Percentiles rank a stretch among this genome's conserved stretches.
Evolutionary conservation across 2,888 invertebrate genomes (phyloP).

Genomic region (Amblyjoppa fuscipennis): DNA sequence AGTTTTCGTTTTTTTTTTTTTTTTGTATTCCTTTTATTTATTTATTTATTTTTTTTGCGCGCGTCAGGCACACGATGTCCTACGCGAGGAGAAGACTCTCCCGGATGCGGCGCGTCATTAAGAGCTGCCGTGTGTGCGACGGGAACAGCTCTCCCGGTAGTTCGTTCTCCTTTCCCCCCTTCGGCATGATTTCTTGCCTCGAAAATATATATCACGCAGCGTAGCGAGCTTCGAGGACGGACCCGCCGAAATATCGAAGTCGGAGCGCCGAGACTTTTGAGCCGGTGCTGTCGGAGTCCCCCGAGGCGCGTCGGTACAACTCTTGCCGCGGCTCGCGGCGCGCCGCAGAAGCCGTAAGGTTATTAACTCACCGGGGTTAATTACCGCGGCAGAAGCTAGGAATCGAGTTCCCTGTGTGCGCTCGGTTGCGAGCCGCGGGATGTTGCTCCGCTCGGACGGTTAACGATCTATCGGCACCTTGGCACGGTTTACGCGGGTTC

Average conservation of each 20-base stretch:
- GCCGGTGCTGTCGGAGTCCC: background rate
- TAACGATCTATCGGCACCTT: slow-evolving; percentile 80
- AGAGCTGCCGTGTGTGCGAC: slow-evolving; percentile 66
- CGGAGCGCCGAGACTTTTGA: slow-evolving; percentile 31
- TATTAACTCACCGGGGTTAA: slow-evolving; percentile 78
- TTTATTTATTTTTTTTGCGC: slow-evolving; percentile 30
- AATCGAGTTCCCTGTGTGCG: slow-evolving; percentile 14
- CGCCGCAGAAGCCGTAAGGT: slow-evolving; percentile 68
- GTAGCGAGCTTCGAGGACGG: background rate
- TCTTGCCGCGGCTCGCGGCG: slow-evolving; percentile 25
- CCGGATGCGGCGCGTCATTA: slow-evolving; percentile 82
- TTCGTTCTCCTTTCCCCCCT: slow-evolving; percentile 34
- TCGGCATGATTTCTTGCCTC: slow-evolving; percentile 51
- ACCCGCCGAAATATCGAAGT: slow-evolving; percentile 8
- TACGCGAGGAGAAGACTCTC: slow-evolving; percentile 72
- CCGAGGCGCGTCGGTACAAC: slow-evolving; percentile 29
- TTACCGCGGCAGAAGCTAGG: slow-evolving; percentile 71
- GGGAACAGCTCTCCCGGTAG: slow-evolving; percentile 24
- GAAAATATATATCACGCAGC: slow-evolving; percentile 23
- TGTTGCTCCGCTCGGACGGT: slow-evolving; percentile 71
- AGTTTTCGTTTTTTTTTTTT: slow-evolving; percentile 35
- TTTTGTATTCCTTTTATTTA: background rate
- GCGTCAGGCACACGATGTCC: slow-evolving; percentile 76
- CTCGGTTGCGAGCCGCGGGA: background rate
- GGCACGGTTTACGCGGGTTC: slow-evolving; percentile 55